Base-by-base conservation (phyloP, 2,113 vertebrate species). In the Apaloderma vittatum region DNA sequence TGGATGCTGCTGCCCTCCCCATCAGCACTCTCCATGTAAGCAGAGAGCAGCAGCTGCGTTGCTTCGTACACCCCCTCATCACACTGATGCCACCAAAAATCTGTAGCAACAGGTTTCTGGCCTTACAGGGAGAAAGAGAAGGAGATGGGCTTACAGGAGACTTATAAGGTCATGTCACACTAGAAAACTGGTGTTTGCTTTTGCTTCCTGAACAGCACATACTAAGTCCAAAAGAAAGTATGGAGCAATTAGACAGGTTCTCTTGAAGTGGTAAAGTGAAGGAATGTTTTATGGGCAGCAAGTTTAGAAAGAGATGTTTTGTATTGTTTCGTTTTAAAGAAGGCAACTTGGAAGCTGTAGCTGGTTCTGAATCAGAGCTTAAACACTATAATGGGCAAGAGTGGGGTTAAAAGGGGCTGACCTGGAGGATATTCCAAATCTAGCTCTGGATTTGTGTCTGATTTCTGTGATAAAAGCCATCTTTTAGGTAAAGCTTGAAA, bases 401-500 rank as follows among this genome's bases (percentile, higher is more conserved):
- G 1, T 51, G 29, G 24, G 24, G 49, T 72, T 87, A 40, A 87
- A 91, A 90, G 20, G 15, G 8, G 1, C 12, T 91, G 62, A 55
- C 45, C 16, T 82, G 54, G 77, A 85, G 12, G 4, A 72, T 82
- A 52, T 85, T 96, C 19, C 19, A 54, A 32, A 58, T 79, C 62
- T 54, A 76, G 30, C 19, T 49, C 73, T 93, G 26, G 46, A 57
- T 85, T 82, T 86, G 71, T 66, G 32, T 62, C 32, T 11, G 3
- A 54, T 83, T 90, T 77, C 74, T 82, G 29, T 43, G 81, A 76
- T 76, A 91, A 90, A 49, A 76, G 30, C 27, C 11, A 32, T 62
- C 62, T 96, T 91, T 90, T 91, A 76, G 46, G 30, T 70, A 88
- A 94, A 91, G 40, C 51, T 92, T 92, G 85, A 82, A 93, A 92